phyloP scores from a whole-genome alignment of 2,888 invertebrate genomes.

The Apantesis nais region DNA sequence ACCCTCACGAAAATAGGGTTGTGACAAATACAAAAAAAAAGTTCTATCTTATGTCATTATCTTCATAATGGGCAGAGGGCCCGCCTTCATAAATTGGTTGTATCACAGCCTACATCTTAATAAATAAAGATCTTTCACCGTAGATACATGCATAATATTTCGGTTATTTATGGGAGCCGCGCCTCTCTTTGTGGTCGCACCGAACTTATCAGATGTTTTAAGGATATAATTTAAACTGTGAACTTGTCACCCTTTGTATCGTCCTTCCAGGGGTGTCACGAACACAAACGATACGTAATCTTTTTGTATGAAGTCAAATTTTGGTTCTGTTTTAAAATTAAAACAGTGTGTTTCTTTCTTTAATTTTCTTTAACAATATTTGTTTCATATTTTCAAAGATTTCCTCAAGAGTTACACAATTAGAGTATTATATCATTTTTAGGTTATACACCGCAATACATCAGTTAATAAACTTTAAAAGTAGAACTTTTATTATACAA shows the following conservation, averaged over 20 bases:
- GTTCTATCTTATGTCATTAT: conserved; percentile 69
- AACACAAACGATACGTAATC: not conserved
- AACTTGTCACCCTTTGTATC: conserved; percentile 67
- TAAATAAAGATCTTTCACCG: conserved; percentile 76
- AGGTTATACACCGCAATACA: not conserved
- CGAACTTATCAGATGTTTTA: conserved; percentile 72
- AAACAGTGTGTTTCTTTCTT: no score
- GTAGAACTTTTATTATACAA: not conserved
- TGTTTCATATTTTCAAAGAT: not conserved
- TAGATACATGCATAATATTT: conserved; percentile 72
- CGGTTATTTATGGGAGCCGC: conserved; percentile 69
- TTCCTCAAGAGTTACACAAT: not conserved
- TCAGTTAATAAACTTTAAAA: not conserved
- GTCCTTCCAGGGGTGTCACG: conserved; percentile 52
- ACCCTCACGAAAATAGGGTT: conserved; percentile 24
- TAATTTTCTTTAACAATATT: not conserved
- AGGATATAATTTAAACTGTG: conserved; percentile 72
- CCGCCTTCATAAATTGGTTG: conserved; percentile 71
- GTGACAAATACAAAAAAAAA: conserved; percentile 46
- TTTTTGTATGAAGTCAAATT: not conserved
- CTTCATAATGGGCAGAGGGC: conserved; percentile 61
- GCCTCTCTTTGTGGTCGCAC: conserved; percentile 61
- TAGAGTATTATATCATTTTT: not conserved
- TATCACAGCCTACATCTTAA: conserved; percentile 75
- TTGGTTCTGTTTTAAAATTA: no score